Evolutionary conservation across 2,113 vertebrate genomes (phyloP).

Genomic region (Todiramphus chloris): DNA sequence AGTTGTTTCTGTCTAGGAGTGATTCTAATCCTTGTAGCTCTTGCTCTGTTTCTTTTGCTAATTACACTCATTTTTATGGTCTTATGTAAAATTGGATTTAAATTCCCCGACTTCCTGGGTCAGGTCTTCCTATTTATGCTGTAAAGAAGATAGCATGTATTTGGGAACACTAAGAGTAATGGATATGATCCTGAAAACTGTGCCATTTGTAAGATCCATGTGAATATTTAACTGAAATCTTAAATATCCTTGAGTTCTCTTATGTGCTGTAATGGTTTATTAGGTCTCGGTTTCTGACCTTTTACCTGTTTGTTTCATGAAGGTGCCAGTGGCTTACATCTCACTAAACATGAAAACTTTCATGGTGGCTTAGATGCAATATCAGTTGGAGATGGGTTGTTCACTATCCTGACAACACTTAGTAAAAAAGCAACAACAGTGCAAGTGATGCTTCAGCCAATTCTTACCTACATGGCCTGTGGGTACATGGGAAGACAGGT

Average conservation of each 20-base stretch:
- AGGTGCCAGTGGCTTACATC: slow-evolving; percentile 97
- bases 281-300: neutral
- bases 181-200: neutral
- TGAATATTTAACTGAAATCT: neutral
- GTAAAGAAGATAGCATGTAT: neutral
- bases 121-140: neutral
- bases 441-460: slow-evolving; percentile 97
- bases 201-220: neutral
- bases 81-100: neutral
- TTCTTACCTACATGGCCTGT: slow-evolving; percentile 99
- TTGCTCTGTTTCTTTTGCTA: neutral
- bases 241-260: neutral
- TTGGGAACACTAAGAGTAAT: neutral
- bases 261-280: neutral
- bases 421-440: slow-evolving; percentile 96
- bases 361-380: slow-evolving; percentile 97
- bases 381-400: slow-evolving; percentile 96
- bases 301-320: neutral
- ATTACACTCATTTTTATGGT: neutral
- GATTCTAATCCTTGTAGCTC: neutral
- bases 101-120: neutral
- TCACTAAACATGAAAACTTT: slow-evolving; percentile 98
- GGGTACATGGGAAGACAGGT: slow-evolving; percentile 99
- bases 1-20: neutral
- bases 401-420: slow-evolving; percentile 96